These are phyloP conservation scores for Colletes collaris DNA, from an alignment of 2,888 invertebrate species.

Conservation along the genomic window DNA sequence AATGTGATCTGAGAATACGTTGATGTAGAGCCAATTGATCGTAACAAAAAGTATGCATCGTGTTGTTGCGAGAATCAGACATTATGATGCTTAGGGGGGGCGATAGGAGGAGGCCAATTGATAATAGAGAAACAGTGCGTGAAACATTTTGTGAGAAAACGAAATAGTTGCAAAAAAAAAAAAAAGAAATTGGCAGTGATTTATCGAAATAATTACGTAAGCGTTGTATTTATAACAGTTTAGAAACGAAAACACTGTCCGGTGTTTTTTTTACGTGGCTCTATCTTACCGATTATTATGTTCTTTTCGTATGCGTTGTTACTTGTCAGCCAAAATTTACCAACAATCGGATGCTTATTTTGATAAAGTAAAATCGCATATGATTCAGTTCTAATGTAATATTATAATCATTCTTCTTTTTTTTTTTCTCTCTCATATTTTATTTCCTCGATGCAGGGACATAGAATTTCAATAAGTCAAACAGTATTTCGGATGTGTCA, in stretches of 20 bases:
- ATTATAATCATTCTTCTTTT: conserved; percentile 41
- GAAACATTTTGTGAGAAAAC: conserved; percentile 24
- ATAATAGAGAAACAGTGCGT: conserved; percentile 38
- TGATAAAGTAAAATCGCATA: conserved; percentile 55
- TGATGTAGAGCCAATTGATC: conserved; percentile 38
- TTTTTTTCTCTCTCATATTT: conserved; percentile 29
- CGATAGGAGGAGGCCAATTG: conserved; percentile 34
- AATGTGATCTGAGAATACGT: conserved; percentile 48
- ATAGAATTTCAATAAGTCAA: conserved; percentile 42
- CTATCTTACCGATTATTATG: conserved; percentile 50
- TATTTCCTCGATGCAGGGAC: conserved; percentile 56
- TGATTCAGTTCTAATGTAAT: conserved; percentile 54
- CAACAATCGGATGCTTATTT: conserved; percentile 28
- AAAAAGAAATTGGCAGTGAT: conserved; percentile 54
- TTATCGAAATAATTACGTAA: conserved; percentile 47
- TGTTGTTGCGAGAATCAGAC: conserved; percentile 43
- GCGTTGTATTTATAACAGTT: conserved; percentile 54
- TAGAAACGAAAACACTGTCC: conserved; percentile 35
- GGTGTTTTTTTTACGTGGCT: conserved; percentile 48
- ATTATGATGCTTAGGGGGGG: conserved; percentile 42
- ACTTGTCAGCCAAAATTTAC: conserved; percentile 27
- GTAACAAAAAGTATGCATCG: conserved; percentile 39
- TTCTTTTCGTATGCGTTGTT: conserved; percentile 55
- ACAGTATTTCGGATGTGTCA: conserved; percentile 52
- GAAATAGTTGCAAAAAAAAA: conserved; percentile 24